Conservation (phyloP, 2,797 vertebrate genomes). For the Pristis pectinata region DNA sequence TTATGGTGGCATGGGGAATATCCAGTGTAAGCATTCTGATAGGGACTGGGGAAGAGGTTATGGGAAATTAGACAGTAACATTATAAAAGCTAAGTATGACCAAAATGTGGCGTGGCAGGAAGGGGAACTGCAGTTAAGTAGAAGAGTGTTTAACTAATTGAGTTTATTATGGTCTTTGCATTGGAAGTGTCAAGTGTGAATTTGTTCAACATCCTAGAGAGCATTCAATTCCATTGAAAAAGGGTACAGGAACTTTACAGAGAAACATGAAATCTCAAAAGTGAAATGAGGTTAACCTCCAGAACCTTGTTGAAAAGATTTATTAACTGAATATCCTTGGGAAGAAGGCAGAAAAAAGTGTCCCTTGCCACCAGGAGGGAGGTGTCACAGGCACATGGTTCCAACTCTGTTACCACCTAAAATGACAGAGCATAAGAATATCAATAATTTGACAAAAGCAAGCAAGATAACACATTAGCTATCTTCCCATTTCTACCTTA, state of each 20-base stretch:
- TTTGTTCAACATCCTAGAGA: not conserved
- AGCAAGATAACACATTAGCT: no score
- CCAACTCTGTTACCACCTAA: not conserved
- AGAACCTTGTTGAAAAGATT: not conserved
- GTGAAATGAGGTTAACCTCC: not conserved
- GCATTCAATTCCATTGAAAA: not conserved
- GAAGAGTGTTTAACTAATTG: not conserved
- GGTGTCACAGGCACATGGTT: no score
- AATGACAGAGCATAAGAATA: no score
- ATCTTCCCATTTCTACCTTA: no score
- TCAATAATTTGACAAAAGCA: no score
- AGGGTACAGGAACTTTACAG: not conserved
- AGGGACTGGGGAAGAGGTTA: not conserved
- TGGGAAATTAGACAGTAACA: not conserved
- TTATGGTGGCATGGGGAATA: not conserved
- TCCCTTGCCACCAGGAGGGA: not conserved
- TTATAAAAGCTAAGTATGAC: not conserved
- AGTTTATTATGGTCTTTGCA: not conserved
- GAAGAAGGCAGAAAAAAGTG: not conserved
- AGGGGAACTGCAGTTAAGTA: not conserved
- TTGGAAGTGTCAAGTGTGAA: not conserved
- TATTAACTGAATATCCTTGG: not conserved
- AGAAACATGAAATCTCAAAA: not conserved
- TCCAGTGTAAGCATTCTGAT: not conserved
- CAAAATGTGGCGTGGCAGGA: not conserved